Evolutionary conservation across 2,888 invertebrate genomes (phyloP), one percentile per base, ranked within the genome.

Genomic region (Erebia palarica): DNA sequence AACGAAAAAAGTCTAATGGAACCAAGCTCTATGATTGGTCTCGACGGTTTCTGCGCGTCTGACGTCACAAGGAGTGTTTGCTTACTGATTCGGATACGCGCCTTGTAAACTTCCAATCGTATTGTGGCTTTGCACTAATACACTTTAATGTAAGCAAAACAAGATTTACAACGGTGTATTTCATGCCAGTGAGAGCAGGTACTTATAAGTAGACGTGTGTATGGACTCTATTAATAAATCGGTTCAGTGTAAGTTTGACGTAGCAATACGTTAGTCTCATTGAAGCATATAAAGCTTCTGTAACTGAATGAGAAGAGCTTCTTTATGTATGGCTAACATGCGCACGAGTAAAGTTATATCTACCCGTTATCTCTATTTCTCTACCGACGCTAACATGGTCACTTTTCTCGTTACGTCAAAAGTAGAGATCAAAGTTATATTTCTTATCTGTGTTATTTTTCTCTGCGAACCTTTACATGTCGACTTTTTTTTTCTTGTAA

Each of bases 71-170:
- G 60, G 75, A 74, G 75, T 88, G 87, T 88, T 90, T 91, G 90
- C 89, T 90, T 89, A 88, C 84, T 81, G 80, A 77, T 82, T 84
- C 86, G 88, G 88, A 88, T 86, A 86, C 86, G 80, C 80, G 82
- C 82, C 80, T 79, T 86, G 87, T 91, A 89, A 90, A 90, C 90
- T 88, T 90, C 86, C 87, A 87, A 87, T 75, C 81, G 82, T 84
- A 86, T 87, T 86, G 88, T 86, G 83, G 82, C 79, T 78, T 78
- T 81, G 80, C 82, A 79, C 80, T 83, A 84, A 83, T 84, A 80
- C 81, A 78, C 78, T 78, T 1, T 36, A 78, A 79, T 78, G 80
- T 81, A 82, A 80, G 76, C 78, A 78, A 75, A 76, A 75, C 76
- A 73, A 75, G 75, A 77, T 78, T 77, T 78, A 79, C 74, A 74